A percentile compares a stretch with the other conserved stretches of the same genome.
Conservation (phyloP, 2,797 vertebrate species). For the Liasis olivaceus region DNA sequence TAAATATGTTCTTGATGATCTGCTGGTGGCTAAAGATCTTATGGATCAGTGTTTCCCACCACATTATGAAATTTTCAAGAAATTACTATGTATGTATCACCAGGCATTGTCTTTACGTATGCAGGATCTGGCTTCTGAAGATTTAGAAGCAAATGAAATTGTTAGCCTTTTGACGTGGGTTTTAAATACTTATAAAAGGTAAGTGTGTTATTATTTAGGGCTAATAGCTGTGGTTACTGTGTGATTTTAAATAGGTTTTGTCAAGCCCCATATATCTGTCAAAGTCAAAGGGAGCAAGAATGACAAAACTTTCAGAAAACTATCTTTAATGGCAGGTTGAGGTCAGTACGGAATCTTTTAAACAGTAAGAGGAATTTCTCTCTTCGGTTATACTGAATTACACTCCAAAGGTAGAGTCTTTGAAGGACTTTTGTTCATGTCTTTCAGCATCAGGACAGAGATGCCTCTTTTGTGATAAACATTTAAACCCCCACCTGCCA, state of each 20-base stretch:
- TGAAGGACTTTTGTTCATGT: background rate
- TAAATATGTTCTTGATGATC: slow-evolving; percentile 92
- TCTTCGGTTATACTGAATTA: background rate
- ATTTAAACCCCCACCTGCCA: background rate
- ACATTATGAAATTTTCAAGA: slow-evolving; percentile 89
- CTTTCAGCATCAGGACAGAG: background rate
- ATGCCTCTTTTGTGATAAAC: background rate
- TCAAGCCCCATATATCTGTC: background rate
- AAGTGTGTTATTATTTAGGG: slow-evolving; percentile 31
- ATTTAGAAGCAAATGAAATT: slow-evolving; percentile 95
- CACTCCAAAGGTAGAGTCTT: background rate
- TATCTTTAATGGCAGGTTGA: background rate
- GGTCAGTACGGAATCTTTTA: background rate
- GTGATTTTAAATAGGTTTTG: background rate
- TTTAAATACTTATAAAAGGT: slow-evolving; percentile 96
- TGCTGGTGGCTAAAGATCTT: slow-evolving; percentile 89
- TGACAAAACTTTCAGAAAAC: background rate
- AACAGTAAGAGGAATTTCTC: background rate
- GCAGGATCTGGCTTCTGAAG: slow-evolving; percentile 89
- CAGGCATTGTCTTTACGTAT: slow-evolving; percentile 84
- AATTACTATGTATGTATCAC: slow-evolving; percentile 88
- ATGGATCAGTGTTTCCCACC: slow-evolving; percentile 94
- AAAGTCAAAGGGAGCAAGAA: background rate
- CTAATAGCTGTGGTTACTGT: background rate
- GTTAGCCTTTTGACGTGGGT: slow-evolving; percentile 95